Evolutionary conservation across 2,888 invertebrate genomes (phyloP).

Genomic region (Zaprionus lineosus): DNA sequence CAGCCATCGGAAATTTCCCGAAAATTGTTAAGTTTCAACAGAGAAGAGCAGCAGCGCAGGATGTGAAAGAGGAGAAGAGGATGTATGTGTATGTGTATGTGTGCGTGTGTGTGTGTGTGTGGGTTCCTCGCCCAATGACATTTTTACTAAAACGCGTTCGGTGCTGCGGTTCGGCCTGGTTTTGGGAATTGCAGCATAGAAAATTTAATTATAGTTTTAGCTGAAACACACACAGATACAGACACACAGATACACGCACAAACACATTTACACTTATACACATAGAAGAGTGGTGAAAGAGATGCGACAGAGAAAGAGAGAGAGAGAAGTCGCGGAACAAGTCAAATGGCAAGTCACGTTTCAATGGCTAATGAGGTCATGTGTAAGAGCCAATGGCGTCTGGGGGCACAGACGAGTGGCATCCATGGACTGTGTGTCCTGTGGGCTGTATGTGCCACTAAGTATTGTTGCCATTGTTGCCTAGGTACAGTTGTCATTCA

Average conservation of each 20-base stretch:
- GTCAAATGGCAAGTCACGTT: conserved; percentile 81
- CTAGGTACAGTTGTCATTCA: conserved; percentile 72
- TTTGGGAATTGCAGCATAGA: conserved; percentile 61
- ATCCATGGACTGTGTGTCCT: conserved; percentile 22
- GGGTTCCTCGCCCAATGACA: conserved; percentile 69
- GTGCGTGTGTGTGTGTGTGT: too few species aligned
- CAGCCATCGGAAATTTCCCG: conserved; percentile 61
- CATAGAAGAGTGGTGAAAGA: conserved; percentile 7
- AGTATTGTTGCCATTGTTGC: conserved; percentile 57
- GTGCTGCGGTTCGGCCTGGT: conserved; percentile 49
- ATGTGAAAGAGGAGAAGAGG: too few species aligned
- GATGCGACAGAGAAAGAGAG: conserved; percentile 27
- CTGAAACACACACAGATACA: conserved; percentile 32
- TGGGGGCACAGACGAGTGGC: conserved; percentile 17
- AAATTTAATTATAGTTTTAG: conserved; percentile 77
- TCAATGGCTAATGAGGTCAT: conserved; percentile 81
- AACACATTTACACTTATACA: neutral
- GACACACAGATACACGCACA: conserved; percentile 14
- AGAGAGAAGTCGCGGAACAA: conserved; percentile 68
- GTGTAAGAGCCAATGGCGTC: conserved; percentile 75
- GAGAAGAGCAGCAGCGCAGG: too few species aligned
- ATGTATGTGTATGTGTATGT: too few species aligned
- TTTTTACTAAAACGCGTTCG: conserved; percentile 70
- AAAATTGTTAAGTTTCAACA: conserved; percentile 65
- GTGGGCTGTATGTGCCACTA: conserved; percentile 36